phyloP scores from a whole-genome alignment of 2,888 invertebrate genomes.

The Drosophila recens region DNA sequence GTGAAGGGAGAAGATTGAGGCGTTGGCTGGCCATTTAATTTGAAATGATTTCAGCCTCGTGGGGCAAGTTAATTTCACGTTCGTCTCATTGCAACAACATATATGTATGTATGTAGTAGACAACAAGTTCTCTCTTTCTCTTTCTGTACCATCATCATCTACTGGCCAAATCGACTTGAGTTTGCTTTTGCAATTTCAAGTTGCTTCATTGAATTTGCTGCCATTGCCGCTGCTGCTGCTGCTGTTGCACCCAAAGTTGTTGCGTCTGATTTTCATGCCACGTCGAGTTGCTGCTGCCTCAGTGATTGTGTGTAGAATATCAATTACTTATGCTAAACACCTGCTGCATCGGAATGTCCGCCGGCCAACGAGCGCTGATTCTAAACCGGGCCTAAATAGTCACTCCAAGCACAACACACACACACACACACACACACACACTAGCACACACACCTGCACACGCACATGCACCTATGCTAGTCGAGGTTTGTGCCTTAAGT shows the following conservation, averaged over 20 bases:
- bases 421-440: not conserved
- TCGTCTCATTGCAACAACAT: constrained; percentile 29
- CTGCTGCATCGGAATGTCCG: constrained; percentile 85
- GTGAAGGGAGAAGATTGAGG: constrained; percentile 22
- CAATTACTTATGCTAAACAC: constrained; percentile 86
- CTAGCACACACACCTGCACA: constrained; percentile 3
- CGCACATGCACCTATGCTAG: constrained; percentile 27
- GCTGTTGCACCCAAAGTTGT: constrained; percentile 41
- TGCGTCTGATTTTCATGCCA: constrained; percentile 55
- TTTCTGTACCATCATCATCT: constrained; percentile 17
- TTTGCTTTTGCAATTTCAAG: constrained; percentile 63
- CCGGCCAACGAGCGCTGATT: constrained; percentile 62
- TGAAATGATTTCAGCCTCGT: constrained; percentile 46
- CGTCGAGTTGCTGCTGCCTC: constrained; percentile 36
- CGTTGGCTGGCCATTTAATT: constrained; percentile 52
- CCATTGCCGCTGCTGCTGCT: constrained; percentile 25
- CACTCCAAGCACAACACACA: constrained; percentile 28
- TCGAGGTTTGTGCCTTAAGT: constrained; percentile 76
- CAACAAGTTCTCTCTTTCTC: constrained; percentile 19
- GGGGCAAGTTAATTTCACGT: constrained; percentile 51
- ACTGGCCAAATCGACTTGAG: constrained; percentile 39
- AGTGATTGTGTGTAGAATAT: constrained; percentile 84
- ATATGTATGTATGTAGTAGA: not conserved
- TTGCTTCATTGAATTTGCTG: constrained; percentile 68
- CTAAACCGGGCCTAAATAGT: constrained; percentile 76